Evolutionary conservation across 2,888 invertebrate species (phyloP).

Genomic region (Microctonus brassicae): DNA sequence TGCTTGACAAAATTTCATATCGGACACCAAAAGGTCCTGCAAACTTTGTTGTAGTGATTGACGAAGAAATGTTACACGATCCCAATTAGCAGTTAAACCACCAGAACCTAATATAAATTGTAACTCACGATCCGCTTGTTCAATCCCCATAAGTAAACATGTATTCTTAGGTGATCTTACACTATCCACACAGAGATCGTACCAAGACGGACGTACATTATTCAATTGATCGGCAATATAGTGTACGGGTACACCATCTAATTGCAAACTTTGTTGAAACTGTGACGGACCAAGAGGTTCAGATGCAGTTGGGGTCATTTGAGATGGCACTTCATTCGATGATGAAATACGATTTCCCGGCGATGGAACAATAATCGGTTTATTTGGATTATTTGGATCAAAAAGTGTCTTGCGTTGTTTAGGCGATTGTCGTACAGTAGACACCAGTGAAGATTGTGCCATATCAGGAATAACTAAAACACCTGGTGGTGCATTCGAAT

Average conservation of each 20-base stretch:
- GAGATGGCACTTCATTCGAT: constrained; percentile 33
- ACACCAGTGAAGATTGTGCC: constrained; percentile 42
- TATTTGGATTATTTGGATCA: constrained; percentile 78
- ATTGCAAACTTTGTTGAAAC: constrained; percentile 47
- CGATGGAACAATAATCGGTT: constrained; percentile 77
- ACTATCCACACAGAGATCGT: constrained; percentile 73
- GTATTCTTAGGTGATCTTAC: constrained; percentile 76
- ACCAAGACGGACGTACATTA: constrained; percentile 73
- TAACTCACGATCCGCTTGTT: constrained; percentile 78
- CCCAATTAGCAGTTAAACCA: constrained; percentile 77
- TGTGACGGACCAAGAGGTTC: constrained; percentile 44
- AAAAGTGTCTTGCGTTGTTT: constrained; percentile 72
- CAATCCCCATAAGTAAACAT: constrained; percentile 76
- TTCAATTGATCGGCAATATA: constrained; percentile 71
- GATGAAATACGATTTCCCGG: constrained; percentile 58
- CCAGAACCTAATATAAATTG: constrained; percentile 76
- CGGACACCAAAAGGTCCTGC: constrained; percentile 78
- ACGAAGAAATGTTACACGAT: constrained; percentile 76
- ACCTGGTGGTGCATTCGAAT: constrained; percentile 61
- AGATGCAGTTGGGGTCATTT: not conserved
- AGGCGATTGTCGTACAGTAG: constrained; percentile 45
- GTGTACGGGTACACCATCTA: constrained; percentile 52
- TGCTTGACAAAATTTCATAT: constrained; percentile 88
- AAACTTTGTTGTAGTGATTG: constrained; percentile 79
- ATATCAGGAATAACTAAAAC: constrained; percentile 68